Evolutionary conservation across 2,888 invertebrate species (phyloP).

Genomic region (Zaprionus lineosus): DNA sequence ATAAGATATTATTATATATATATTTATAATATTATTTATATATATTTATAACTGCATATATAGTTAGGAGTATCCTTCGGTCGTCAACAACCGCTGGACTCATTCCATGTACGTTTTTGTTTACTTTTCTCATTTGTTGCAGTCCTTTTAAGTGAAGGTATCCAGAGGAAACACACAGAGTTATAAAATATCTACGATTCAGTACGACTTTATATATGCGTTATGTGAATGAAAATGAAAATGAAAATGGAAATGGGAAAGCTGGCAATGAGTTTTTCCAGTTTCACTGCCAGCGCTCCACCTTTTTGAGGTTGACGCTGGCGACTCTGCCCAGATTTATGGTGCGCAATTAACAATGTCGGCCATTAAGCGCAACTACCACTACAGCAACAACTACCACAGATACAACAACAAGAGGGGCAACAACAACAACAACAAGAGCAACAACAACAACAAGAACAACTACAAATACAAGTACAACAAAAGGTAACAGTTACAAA

Average conservation of each 20-base stretch:
- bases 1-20: too few relatives aligned
- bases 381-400: constrained; percentile 22
- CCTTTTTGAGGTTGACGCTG: constrained; percentile 36
- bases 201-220: constrained; percentile 25
- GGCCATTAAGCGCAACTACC: constrained; percentile 61
- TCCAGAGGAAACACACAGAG: constrained; percentile 24
- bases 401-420: constrained; percentile 40
- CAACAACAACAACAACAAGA: constrained; percentile 29
- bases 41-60: too few relatives aligned
- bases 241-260: constrained; percentile 20
- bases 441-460: too few relatives aligned
- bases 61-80: too few relatives aligned
- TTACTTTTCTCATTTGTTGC: constrained; percentile 8
- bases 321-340: constrained; percentile 64
- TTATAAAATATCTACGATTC: constrained; percentile 60
- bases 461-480: too few relatives aligned
- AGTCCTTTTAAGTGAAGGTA: constrained; percentile 23
- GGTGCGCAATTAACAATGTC: constrained; percentile 69
- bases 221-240: constrained; percentile 30
- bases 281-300: too few relatives aligned
- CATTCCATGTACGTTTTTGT: too few relatives aligned
- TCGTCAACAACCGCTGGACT: too few relatives aligned
- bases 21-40: too few relatives aligned
- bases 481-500: constrained; percentile 19
- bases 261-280: constrained; percentile 23